These are phyloP conservation scores for Parapristionchus giblindavisi DNA, from an alignment of 2,888 invertebrate genomes.

Conservation along the genomic window DNA sequence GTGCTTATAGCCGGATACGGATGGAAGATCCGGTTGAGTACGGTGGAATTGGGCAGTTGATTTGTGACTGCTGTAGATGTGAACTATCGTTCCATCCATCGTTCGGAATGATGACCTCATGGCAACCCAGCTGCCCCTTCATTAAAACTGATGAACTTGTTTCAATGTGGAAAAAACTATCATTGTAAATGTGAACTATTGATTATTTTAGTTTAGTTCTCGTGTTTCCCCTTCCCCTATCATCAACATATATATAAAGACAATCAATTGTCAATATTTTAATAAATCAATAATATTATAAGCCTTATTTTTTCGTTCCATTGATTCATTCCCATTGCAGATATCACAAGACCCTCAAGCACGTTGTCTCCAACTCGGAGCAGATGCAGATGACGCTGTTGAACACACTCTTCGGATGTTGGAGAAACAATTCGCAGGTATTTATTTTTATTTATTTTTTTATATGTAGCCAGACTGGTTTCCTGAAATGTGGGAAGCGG, in stretches of 20 bases:
- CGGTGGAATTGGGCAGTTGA: background rate
- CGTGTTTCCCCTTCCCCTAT: too few relatives aligned
- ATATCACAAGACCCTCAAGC: constrained; percentile 75
- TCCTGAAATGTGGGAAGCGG: too few relatives aligned
- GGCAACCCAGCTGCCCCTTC: too few relatives aligned
- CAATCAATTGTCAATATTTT: too few relatives aligned
- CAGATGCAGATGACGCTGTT: constrained; percentile 94
- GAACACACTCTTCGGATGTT: constrained; percentile 90
- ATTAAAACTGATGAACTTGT: too few relatives aligned
- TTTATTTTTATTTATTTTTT: background rate
- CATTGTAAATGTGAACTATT: too few relatives aligned
- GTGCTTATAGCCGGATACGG: background rate
- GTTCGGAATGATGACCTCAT: background rate
- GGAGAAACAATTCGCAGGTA: constrained; percentile 87
- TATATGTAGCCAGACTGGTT: background rate
- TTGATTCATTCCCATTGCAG: too few relatives aligned
- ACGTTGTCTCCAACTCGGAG: constrained; percentile 85
- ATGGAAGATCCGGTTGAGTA: background rate
- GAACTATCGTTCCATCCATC: background rate
- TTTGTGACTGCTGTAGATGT: background rate
- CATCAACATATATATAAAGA: too few relatives aligned
- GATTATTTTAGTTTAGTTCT: too few relatives aligned
- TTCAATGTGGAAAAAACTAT: too few relatives aligned
- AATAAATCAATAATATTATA: too few relatives aligned
- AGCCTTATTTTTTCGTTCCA: too few relatives aligned